Percentiles rank a stretch among this genome's conserved stretches.
These are phyloP conservation scores for Steinernema khuongi DNA, from an alignment of 1,140 invertebrate genomes.

Conservation along the genomic window DNA sequence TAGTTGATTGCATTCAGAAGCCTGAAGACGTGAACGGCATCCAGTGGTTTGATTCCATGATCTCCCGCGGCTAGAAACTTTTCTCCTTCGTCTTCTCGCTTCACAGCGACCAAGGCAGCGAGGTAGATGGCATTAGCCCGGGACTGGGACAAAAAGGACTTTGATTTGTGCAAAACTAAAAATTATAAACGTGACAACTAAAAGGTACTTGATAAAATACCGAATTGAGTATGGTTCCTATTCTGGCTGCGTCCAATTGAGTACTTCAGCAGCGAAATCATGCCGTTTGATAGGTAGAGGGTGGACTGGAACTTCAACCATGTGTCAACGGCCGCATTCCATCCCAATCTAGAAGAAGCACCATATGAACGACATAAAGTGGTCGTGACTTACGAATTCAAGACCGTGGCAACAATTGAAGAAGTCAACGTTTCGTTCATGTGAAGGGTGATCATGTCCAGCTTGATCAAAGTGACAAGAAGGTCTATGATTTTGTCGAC, in stretches of 20 bases:
- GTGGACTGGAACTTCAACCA: slow-evolving; percentile 31
- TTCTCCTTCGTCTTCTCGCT: slow-evolving; percentile 21
- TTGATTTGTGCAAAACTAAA: slow-evolving; percentile 28
- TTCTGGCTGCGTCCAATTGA: slow-evolving; percentile 20
- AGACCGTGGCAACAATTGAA: slow-evolving; percentile 16
- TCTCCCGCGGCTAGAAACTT: slow-evolving; percentile 11
- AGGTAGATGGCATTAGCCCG: slow-evolving; percentile 27
- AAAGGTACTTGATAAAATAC: background rate
- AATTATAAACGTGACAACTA: background rate
- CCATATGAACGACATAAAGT: background rate
- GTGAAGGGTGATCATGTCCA: slow-evolving; percentile 30
- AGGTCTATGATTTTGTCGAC: slow-evolving; percentile 25
- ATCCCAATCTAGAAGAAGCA: slow-evolving; percentile 23
- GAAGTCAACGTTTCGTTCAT: slow-evolving; percentile 32
- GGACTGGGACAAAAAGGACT: slow-evolving; percentile 23
- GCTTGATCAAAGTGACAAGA: slow-evolving; percentile 15
- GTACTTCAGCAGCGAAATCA: slow-evolving; percentile 27
- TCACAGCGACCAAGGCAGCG: slow-evolving; percentile 19
- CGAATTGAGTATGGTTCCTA: background rate
- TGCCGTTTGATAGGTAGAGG: slow-evolving; percentile 26
- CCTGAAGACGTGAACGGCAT: slow-evolving; percentile 20
- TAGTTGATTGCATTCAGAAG: slow-evolving; percentile 13
- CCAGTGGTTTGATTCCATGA: background rate
- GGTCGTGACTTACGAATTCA: slow-evolving; percentile 22
- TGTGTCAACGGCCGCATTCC: slow-evolving; percentile 26